Evolutionary conservation across 2,113 vertebrate genomes (phyloP).

Genomic region (Rhizomys pruinosus): DNA sequence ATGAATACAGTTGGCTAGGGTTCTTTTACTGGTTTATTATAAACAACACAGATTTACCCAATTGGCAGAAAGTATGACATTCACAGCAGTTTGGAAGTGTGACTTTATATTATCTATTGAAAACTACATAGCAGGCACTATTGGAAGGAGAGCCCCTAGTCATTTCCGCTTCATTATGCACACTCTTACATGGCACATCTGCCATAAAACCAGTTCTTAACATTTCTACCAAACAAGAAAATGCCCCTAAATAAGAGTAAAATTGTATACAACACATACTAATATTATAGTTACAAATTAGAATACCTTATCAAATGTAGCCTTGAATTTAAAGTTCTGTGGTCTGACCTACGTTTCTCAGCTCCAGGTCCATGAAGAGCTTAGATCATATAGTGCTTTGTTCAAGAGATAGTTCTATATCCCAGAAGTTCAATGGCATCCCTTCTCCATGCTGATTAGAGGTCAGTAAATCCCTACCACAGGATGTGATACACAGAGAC

Average conservation of each 20-base stretch:
- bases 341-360: neutral
- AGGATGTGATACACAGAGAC: no score
- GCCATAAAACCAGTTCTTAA: no score
- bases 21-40: neutral
- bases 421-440: no score
- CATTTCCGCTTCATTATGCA: neutral
- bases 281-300: neutral
- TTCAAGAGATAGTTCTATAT: neutral
- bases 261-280: neutral
- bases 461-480: neutral
- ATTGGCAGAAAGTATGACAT: neutral
- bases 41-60: neutral
- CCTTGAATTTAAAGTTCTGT: neutral
- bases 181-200: neutral
- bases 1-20: rapidly evolving
- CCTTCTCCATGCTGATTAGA: no score
- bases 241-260: neutral
- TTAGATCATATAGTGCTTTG: neutral
- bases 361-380: neutral
- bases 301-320: neutral
- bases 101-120: neutral
- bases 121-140: neutral
- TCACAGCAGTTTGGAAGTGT: neutral
- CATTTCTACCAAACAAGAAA: neutral
- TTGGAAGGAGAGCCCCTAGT: neutral